Base-by-base conservation (phyloP, 2,113 vertebrate species). In the Amphilophus citrinellus region DNA sequence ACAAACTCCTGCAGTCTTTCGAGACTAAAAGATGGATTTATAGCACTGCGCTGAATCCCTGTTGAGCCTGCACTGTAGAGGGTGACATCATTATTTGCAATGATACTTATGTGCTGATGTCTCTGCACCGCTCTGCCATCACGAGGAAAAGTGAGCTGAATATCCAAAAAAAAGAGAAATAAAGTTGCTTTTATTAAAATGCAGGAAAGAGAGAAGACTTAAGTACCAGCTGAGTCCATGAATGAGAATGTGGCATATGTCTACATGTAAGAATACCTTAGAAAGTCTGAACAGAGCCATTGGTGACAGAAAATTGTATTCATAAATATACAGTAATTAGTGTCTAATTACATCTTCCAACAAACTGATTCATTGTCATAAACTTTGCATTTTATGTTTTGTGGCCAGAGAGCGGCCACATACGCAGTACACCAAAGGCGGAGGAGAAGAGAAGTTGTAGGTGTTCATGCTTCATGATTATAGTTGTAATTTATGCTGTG, bases 1-100 rank as follows among this genome's bases (percentile, higher is more conserved):
- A 76, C 44, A 35, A 80, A 42, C 22, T 75, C n/a, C 56, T n/a
- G 24, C 27, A 30, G 60, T 47, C 24, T 63, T 82, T 68, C 73
- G 20, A 68, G 39, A 59, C n/a, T 0, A 9, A 56, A 73, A 35
- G 32, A 62, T 63, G 79, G 79, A 73, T 59, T 58, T 73, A 56
- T 73, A 73, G 47, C 14, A 32, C 68, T 32, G 27, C 42, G 10
- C 42, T 73, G 66, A 73, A 53, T 53, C 44, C 24, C 24, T 73
- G 66, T 2, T 1, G 66, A 32, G 44, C 66, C 50, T 6, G 44
- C 44, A 11, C 24, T 3, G 0, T 73, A 2, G 44, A 53, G 68
- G 68, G 47, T 5, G 47, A 73, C 44, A 56, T 73, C 6, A 73
- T 32, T 73, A 27, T 73, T 56, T 73, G 68, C 24, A 20, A 32